Evolutionary conservation across 1,140 invertebrate genomes (phyloP).

Genomic region (Drosophila bocqueti): DNA sequence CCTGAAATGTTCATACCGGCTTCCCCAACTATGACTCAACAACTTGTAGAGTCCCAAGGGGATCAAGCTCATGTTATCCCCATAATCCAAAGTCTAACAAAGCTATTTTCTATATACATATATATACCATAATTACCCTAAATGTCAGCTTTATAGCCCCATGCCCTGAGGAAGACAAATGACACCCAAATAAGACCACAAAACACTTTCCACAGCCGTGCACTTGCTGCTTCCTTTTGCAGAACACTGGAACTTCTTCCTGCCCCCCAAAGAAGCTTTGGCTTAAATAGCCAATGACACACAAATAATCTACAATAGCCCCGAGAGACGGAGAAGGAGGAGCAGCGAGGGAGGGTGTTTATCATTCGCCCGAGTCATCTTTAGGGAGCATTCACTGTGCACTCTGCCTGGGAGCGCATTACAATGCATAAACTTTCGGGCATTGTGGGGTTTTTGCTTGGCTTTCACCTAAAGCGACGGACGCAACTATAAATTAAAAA

Average conservation of each 20-base stretch:
- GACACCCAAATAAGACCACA: slow-evolving; percentile 22
- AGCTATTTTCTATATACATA: slow-evolving; percentile 20
- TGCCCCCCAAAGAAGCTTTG: slow-evolving; percentile 21
- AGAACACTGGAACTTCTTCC: slow-evolving; percentile 12
- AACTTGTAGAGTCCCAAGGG: slow-evolving; percentile 8
- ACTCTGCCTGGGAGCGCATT: slow-evolving; percentile 40
- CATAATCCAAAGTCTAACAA: slow-evolving; percentile 28
- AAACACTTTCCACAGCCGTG: slow-evolving; percentile 19
- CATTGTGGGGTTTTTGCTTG: slow-evolving; percentile 33
- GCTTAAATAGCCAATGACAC: slow-evolving; percentile 55
- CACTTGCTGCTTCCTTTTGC: slow-evolving; percentile 13
- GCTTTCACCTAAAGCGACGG: slow-evolving; percentile 29
- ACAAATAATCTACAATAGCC: slow-evolving; percentile 47
- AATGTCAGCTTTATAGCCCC: slow-evolving; percentile 19
- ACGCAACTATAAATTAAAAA: slow-evolving; percentile 63
- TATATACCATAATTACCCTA: slow-evolving; percentile 24
- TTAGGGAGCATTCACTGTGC: slow-evolving; percentile 59
- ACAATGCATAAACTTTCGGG: slow-evolving; percentile 66
- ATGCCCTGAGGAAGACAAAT: slow-evolving; percentile 38
- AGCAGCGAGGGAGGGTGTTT: slow-evolving; percentile 2
- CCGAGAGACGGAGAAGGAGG: neutral
- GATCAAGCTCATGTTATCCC: slow-evolving; percentile 19
- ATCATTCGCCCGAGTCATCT: slow-evolving; percentile 54
- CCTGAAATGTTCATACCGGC: too few species aligned
- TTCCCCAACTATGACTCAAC: neutral